Evolutionary conservation across 1,140 invertebrate genomes (phyloP), one percentile per base, ranked within the genome.

Genomic region (Drosophila baimaii): DNA sequence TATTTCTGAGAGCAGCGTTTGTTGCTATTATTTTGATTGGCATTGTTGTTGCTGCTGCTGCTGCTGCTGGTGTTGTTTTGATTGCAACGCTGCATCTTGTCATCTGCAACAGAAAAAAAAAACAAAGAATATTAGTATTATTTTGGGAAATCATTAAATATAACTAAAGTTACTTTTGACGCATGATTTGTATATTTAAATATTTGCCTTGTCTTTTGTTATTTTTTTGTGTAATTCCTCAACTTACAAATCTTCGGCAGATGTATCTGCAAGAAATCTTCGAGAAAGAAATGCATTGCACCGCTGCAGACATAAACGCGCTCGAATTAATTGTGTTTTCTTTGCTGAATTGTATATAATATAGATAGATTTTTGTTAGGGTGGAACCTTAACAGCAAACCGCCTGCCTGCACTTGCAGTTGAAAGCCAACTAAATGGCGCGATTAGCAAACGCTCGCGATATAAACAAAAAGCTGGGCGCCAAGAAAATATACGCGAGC

Each of bases 401-500:
- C 84, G 84, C 54, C 61, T 83, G 84, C 54, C 61, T 83, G 76
- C 84, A 88, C 77, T 89, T 88, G 84, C 84, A 72, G 72, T 68
- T 80, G 56, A 66, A 73, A 77, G 64, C 39, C 61, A 83, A 88
- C 83, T 88, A 88, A 86, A 62, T 59, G 79, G n/a, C 59, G 23
- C 64, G 63, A 62, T 83, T 70, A 80, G 64, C 63, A 19, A 39
- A 19, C 62, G 46, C 46, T 35, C 55, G 82, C 66, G 72, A 72
- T 83, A 79, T 88, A 88, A 89, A 83, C 71, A 88, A 77, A 73
- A 33, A 66, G 64, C 39, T 52, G 68, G 49, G 55, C 37, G 46
- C 43, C 52, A 52, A 55, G 49, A 57, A 56, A 59, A 35, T 52
- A 54, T n/a, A 63, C 51, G 17, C 29, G 49, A 52, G 17, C 17